A percentile compares a stretch with the other conserved stretches of the same genome.
phyloP scores from a whole-genome alignment of 1,140 invertebrate genomes.

The Ruditapes philippinarum region DNA sequence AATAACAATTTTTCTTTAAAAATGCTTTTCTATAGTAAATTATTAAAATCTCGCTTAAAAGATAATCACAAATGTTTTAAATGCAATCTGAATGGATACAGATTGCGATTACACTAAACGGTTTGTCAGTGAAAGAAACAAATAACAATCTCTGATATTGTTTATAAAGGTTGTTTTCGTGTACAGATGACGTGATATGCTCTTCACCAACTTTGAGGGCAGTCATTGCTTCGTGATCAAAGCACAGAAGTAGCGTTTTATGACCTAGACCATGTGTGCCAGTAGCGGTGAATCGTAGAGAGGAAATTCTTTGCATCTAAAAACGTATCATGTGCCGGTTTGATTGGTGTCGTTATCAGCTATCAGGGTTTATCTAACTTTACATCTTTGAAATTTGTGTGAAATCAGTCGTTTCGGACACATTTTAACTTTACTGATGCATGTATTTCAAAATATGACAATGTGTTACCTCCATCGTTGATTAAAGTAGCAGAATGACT shows the following conservation, averaged over 20 bases:
- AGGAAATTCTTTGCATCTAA: slow-evolving; percentile 41
- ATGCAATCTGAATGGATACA: slow-evolving; percentile 9
- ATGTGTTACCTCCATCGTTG: not conserved
- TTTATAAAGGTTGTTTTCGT: slow-evolving; percentile 13
- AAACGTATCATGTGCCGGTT: slow-evolving; percentile 9
- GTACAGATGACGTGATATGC: slow-evolving; percentile 45
- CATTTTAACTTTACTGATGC: not conserved
- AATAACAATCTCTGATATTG: not conserved
- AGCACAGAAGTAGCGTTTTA: not conserved
- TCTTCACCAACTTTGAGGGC: slow-evolving; percentile 8
- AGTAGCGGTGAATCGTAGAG: slow-evolving; percentile 8
- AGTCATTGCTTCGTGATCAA: slow-evolving; percentile 32
- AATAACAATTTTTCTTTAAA: too few relatives aligned
- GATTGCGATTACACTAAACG: slow-evolving; percentile 13
- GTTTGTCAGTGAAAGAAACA: slow-evolving; percentile 11
- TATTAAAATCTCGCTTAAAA: not conserved
- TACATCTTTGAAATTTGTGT: slow-evolving; percentile 31
- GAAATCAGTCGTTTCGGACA: slow-evolving; percentile 23
- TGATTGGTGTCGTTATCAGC: slow-evolving; percentile 2
- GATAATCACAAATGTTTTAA: not conserved
- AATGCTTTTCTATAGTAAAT: not conserved
- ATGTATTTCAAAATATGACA: not conserved
- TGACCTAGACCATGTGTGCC: slow-evolving; percentile 29
- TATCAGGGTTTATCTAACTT: not conserved
- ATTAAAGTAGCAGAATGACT: not conserved